Percentiles rank a stretch among this genome's conserved stretches.
Conservation (phyloP, 1,140 invertebrate genomes). For the Triops cancriformis region DNA sequence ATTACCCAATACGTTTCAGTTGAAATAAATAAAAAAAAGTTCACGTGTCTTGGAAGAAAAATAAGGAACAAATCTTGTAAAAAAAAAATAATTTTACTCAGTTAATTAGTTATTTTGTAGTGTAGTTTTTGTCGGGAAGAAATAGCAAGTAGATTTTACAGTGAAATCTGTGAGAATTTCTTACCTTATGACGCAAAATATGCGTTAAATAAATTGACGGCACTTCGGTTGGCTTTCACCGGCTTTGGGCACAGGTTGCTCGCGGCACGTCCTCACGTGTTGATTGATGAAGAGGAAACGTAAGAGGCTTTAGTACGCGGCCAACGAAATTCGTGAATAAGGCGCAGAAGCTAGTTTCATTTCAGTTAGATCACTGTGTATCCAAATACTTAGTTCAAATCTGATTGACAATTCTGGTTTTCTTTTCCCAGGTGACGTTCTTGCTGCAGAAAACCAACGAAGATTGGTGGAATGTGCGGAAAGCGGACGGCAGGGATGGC, state of each 20-base stretch:
- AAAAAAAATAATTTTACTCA: too few species aligned
- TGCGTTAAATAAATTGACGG: too few species aligned
- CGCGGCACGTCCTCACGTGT: neutral
- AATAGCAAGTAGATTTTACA: too few species aligned
- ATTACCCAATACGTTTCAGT: too few species aligned
- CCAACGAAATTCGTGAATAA: neutral
- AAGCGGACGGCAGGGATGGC: slow-evolving; percentile 81
- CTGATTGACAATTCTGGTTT: slow-evolving; percentile 16
- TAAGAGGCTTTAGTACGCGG: neutral
- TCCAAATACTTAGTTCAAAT: neutral
- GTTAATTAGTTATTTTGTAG: too few species aligned
- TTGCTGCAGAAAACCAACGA: slow-evolving; percentile 88
- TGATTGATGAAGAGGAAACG: neutral
- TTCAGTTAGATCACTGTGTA: neutral
- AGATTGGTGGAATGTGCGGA: slow-evolving; percentile 97
- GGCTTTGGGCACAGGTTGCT: neutral
- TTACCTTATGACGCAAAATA: too few species aligned
- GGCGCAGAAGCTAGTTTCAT: neutral
- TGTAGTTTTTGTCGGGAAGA: too few species aligned
- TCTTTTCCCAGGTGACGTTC: slow-evolving; percentile 61
- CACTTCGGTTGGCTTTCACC: neutral
- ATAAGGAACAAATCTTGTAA: too few species aligned
- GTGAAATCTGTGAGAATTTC: too few species aligned
- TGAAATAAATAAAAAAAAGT: too few species aligned
- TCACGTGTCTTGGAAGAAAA: too few species aligned